phyloP scores from a whole-genome alignment of 2,888 invertebrate species.

The Lasioglossum zephyrum region DNA sequence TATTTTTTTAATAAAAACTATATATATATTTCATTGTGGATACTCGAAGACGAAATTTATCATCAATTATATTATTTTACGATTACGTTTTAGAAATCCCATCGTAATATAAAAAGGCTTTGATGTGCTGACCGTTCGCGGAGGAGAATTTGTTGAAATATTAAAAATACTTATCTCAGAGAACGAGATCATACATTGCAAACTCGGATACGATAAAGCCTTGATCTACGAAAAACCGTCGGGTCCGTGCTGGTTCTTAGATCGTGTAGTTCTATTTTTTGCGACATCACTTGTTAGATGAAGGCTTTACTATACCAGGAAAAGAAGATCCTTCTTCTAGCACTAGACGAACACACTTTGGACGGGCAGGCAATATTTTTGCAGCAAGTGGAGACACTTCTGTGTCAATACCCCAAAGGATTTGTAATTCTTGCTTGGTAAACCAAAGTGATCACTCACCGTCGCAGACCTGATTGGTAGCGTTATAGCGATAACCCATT shows the following conservation, averaged over 20 bases:
- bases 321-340: neutral
- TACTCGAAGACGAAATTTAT: neutral
- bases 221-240: too few relatives aligned
- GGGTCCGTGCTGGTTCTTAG: too few relatives aligned
- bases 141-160: neutral
- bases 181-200: neutral
- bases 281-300: too few relatives aligned
- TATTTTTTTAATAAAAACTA: too few relatives aligned
- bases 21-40: neutral
- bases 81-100: too few relatives aligned
- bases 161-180: neutral
- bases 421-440: neutral
- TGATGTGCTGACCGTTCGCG: neutral
- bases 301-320: neutral
- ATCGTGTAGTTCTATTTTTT: too few relatives aligned
- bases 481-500: conserved; percentile 79
- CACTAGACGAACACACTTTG: neutral
- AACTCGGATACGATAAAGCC: neutral
- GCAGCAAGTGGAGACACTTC: neutral
- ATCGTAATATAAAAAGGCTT: neutral
- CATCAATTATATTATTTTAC: neutral
- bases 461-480: conserved; percentile 78
- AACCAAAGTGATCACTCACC: conserved; percentile 74
- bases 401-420: neutral
- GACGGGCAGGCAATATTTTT: neutral